These are phyloP conservation scores for Habrosyne pyritoides DNA, from an alignment of 2,888 invertebrate species.

Conservation along the genomic window DNA sequence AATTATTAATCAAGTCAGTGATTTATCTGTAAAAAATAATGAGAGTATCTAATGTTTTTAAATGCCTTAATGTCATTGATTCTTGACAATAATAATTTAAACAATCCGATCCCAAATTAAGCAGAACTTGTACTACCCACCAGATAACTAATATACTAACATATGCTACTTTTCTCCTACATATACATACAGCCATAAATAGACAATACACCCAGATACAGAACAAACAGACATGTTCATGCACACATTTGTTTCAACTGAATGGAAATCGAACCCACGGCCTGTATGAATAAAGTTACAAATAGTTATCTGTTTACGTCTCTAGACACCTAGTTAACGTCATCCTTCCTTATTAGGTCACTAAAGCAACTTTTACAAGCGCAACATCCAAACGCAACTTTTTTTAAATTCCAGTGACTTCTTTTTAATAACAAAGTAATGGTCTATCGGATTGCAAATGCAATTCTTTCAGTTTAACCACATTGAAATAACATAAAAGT, in stretches of 20 bases:
- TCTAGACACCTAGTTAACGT: background rate
- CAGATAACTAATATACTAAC: too few species aligned
- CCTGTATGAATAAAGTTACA: too few species aligned
- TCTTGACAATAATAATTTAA: too few species aligned
- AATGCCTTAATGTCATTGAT: background rate
- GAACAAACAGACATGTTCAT: too few species aligned
- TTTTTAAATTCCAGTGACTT: conserved; percentile 17
- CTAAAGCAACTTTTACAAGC: conserved; percentile 14
- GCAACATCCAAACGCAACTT: conserved; percentile 11
- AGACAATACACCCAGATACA: too few species aligned
- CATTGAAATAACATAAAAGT: conserved; percentile 80
- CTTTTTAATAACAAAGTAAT: conserved; percentile 35
- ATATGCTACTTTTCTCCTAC: too few species aligned
- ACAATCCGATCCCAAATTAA: too few species aligned
- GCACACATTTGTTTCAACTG: too few species aligned
- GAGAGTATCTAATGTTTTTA: background rate
- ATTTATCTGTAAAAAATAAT: background rate
- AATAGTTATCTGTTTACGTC: background rate
- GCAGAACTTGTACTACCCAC: too few species aligned
- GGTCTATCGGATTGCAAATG: conserved; percentile 48
- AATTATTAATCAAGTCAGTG: background rate
- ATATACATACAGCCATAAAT: too few species aligned
- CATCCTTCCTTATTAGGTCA: background rate
- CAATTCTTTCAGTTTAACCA: conserved; percentile 68
- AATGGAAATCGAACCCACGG: too few species aligned